A percentile compares a stretch with the other conserved stretches of the same genome.
These are phyloP conservation scores for Lycodopsis pacificus DNA, from an alignment of 2,797 vertebrate species.

Conservation along the genomic window DNA sequence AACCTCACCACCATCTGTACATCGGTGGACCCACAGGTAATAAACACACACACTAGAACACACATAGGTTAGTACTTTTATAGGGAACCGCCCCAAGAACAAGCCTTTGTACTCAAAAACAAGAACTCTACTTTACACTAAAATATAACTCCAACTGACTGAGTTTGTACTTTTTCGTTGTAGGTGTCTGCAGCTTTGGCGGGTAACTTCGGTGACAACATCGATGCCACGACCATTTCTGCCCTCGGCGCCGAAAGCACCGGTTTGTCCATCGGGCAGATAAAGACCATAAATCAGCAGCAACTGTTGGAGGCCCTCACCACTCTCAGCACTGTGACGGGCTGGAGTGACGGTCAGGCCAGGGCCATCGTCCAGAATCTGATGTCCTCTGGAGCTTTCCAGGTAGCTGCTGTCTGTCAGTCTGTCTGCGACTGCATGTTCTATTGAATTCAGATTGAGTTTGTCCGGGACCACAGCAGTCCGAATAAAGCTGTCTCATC, in stretches of 20 bases:
- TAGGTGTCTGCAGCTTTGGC: slow-evolving; percentile 78
- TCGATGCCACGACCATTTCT: slow-evolving; percentile 42
- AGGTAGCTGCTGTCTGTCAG: slow-evolving; percentile 61
- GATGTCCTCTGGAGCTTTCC: slow-evolving; percentile 43
- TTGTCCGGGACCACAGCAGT: not conserved
- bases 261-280: slow-evolving; percentile 70
- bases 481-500: not conserved
- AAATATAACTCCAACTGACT: not conserved
- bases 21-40: slow-evolving; percentile 71
- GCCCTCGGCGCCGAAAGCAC: slow-evolving; percentile 68
- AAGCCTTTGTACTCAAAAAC: not conserved
- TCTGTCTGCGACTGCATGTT: not conserved
- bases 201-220: slow-evolving; percentile 49
- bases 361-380: slow-evolving; percentile 65
- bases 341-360: slow-evolving; percentile 80
- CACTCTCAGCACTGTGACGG: slow-evolving; percentile 52
- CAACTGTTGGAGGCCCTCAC: slow-evolving; percentile 35
- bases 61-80: not conserved
- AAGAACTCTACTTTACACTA: no score
- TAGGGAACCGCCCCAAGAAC: not conserved
- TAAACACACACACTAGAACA: not conserved
- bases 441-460: not conserved
- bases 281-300: slow-evolving; percentile 33
- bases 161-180: not conserved
- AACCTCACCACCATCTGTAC: slow-evolving; percentile 65